A percentile compares a stretch with the other conserved stretches of the same genome.
Evolutionary conservation across 2,797 vertebrate genomes (phyloP).

Genomic region (Delichon dasypus): DNA sequence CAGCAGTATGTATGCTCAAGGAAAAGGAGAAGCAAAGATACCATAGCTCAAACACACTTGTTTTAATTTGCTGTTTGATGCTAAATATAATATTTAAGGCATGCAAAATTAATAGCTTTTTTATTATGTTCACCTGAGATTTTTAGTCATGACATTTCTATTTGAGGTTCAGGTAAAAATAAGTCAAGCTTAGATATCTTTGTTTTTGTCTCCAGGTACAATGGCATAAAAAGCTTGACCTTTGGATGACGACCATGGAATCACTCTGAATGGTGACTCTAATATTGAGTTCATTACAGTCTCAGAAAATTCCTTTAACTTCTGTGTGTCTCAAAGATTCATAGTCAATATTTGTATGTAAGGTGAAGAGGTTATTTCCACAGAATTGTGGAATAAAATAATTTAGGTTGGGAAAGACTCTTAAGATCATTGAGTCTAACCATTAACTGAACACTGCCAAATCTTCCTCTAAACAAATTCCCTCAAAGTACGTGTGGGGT

Average conservation of each 20-base stretch:
- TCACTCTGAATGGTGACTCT: neutral
- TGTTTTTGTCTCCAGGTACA: neutral
- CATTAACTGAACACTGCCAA: neutral
- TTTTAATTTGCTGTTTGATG: neutral
- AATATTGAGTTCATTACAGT: neutral
- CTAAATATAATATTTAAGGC: neutral
- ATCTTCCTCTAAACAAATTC: fast-evolving
- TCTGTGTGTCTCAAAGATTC: neutral
- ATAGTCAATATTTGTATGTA: neutral
- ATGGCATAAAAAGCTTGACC: neutral
- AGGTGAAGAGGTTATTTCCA: neutral
- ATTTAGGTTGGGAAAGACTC: neutral
- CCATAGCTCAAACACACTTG: neutral
- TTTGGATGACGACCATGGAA: neutral
- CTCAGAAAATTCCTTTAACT: neutral
- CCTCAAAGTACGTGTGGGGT: fast-evolving
- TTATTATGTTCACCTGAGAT: neutral
- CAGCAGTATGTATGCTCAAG: neutral
- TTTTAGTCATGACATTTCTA: neutral
- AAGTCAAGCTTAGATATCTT: neutral
- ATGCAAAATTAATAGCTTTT: neutral
- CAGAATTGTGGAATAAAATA: neutral
- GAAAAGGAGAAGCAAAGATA: neutral
- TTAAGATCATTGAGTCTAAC: neutral
- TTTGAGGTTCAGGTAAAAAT: neutral